Evolutionary conservation across 2,113 vertebrate genomes (phyloP), one percentile per base, ranked within the genome.

Genomic region (Felis chaus): DNA sequence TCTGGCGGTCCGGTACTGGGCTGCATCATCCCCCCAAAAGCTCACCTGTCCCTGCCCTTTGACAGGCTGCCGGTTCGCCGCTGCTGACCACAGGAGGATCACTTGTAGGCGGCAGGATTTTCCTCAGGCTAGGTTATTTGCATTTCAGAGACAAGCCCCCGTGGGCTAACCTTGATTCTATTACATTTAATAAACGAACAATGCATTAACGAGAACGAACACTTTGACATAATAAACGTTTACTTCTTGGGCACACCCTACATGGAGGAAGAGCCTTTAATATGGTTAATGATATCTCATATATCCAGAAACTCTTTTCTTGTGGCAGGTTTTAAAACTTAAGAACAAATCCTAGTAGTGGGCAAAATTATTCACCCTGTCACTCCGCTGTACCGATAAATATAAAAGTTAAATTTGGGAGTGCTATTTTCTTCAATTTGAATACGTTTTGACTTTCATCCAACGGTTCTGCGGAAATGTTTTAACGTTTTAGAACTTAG

Each of bases 401-500:
- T 78, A 25, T 2, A 50, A 84, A 50, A 84, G n/a, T n/a, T 18
- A 83, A 91, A 91, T 31, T 61, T 57, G 50, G 25, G 33, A 61
- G 39, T 25, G 69, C n/a, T 63, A 25, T 80, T 82, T 61, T 78
- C 90, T 78, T 63, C 31, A 50, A 15, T 65, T 81, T 96, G 41
- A 81, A 66, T 66, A n/a, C 71, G 61, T 36, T 91, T 96, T 95
- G 45, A 91, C 79, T 85, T 96, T 69, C 57, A 61, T 68, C 8
- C 11, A 4, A 63, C 45, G 79, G 74, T 79, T 74, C 25, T 78
- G n/a, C 14, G 5, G 8, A 94, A 83, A 69, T 63, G 19, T 88
- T 80, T 96, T 79, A n/a, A 55, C 4, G 0, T 83, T 63, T 86
- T 76, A 91, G 7, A 88, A 33, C n/a, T 55, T 89, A 25, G 27